Evolutionary conservation across 2,113 vertebrate genomes (phyloP).

Genomic region (Murina feae): DNA sequence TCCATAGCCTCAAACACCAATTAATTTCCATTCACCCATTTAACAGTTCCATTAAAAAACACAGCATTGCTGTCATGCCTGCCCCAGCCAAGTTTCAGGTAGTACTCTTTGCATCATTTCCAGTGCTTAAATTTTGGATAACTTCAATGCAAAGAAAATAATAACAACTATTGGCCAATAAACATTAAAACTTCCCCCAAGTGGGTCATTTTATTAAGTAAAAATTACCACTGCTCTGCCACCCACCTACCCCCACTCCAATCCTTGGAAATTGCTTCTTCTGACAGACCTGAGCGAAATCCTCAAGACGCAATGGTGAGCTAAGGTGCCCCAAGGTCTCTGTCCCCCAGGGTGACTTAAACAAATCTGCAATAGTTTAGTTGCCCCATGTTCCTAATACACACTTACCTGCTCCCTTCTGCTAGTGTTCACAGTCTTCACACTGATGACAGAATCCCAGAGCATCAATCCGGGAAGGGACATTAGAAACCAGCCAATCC

Average conservation of each 20-base stretch:
- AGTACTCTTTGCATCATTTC: not conserved
- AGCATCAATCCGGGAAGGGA: not conserved
- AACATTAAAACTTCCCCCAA: not conserved
- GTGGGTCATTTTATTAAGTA: not conserved
- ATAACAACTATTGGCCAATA: not conserved
- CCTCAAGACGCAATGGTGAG: not conserved
- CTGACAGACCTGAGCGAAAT: not conserved
- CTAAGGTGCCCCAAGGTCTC: not conserved
- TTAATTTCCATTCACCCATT: not conserved
- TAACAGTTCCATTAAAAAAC: not conserved
- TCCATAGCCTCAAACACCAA: not conserved
- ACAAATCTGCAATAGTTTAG: not conserved
- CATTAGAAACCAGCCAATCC: conserved; percentile 13
- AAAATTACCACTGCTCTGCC: not conserved
- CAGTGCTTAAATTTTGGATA: not conserved
- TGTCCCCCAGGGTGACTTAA: not conserved
- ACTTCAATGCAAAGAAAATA: conserved; percentile 19
- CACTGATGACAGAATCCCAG: not conserved
- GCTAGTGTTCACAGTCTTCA: not conserved
- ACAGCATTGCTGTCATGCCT: not conserved
- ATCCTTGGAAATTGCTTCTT: not conserved
- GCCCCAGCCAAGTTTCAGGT: not conserved
- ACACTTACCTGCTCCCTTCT: conserved; percentile 51
- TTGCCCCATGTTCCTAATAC: not conserved
- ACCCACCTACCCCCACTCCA: not conserved